These are phyloP conservation scores for Ornithoptera alexandrae DNA, from an alignment of 2,888 invertebrate species.

Conservation along the genomic window DNA sequence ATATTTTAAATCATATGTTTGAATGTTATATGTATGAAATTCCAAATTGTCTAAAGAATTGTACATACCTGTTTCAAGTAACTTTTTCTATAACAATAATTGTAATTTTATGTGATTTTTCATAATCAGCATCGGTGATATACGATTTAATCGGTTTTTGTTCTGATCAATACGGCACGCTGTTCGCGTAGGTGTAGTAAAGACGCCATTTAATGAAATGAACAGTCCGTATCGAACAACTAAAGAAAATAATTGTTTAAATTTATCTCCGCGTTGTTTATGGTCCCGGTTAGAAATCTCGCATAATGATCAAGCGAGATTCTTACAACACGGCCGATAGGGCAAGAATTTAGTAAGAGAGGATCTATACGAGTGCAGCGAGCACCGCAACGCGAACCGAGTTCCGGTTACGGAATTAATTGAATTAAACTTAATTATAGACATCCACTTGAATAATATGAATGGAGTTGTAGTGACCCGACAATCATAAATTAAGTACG, in stretches of 20 bases:
- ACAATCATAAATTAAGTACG: constrained; percentile 66
- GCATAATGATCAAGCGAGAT: constrained; percentile 37
- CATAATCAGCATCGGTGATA: neutral
- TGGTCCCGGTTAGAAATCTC: constrained; percentile 44
- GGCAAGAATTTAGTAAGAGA: constrained; percentile 36
- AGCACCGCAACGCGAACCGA: constrained; percentile 33
- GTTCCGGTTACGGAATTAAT: constrained; percentile 48
- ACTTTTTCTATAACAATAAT: neutral
- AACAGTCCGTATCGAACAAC: constrained; percentile 51
- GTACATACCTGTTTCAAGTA: neutral
- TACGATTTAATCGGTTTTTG: constrained; percentile 28
- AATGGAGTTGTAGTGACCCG: constrained; percentile 56
- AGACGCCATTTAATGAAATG: constrained; percentile 56
- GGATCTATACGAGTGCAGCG: constrained; percentile 15
- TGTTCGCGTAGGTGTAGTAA: constrained; percentile 53
- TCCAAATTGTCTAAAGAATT: neutral
- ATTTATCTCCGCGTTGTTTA: constrained; percentile 57
- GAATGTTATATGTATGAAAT: too few relatives aligned
- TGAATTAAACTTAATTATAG: constrained; percentile 54
- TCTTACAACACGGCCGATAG: constrained; percentile 34
- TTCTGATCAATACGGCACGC: constrained; percentile 40
- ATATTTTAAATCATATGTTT: too few relatives aligned
- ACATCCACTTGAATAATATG: constrained; percentile 47
- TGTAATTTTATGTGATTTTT: neutral
- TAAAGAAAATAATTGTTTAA: constrained; percentile 58